Conservation (phyloP, 2,888 invertebrate genomes). For the Idaea dimidiata region DNA sequence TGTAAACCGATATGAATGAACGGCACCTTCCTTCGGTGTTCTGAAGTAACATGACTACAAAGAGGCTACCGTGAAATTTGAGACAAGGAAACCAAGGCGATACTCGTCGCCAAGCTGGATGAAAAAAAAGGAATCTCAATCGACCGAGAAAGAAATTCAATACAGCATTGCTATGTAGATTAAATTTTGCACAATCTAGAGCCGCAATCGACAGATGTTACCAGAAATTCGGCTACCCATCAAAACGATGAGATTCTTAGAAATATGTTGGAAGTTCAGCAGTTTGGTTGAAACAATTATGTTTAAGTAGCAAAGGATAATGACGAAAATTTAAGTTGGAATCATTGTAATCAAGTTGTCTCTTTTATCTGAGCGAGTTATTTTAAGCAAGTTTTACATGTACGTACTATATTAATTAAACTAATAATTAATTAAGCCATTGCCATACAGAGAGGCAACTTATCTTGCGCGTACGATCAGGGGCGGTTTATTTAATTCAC, state of each 20-base stretch:
- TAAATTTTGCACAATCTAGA: slow-evolving; percentile 76
- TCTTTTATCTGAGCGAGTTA: not conserved
- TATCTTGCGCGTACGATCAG: no score
- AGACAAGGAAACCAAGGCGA: slow-evolving; percentile 74
- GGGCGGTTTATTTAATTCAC: no score
- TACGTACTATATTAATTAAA: no score
- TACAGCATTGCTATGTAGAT: slow-evolving; percentile 70
- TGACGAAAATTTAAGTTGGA: slow-evolving; percentile 6
- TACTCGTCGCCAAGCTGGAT: slow-evolving; percentile 65
- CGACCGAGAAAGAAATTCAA: slow-evolving; percentile 75
- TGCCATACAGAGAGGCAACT: no score
- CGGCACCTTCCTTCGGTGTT: slow-evolving; percentile 52
- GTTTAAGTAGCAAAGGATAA: slow-evolving; percentile 32
- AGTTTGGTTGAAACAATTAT: slow-evolving; percentile 38
- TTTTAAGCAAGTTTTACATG: no score
- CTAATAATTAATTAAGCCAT: no score
- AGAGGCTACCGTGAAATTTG: slow-evolving; percentile 76
- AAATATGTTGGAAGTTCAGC: slow-evolving; percentile 46
- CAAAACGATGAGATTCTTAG: slow-evolving; percentile 55
- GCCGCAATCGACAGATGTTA: slow-evolving; percentile 70
- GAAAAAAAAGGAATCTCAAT: slow-evolving; percentile 67
- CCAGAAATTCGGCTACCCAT: slow-evolving; percentile 61
- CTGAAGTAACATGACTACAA: slow-evolving; percentile 63
- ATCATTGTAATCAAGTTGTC: not conserved
- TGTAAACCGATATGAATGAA: slow-evolving; percentile 59